Evolutionary conservation across 1,140 invertebrate species (phyloP), one percentile per base, ranked within the genome.

Genomic region (Cyphomyrmex costatus): DNA sequence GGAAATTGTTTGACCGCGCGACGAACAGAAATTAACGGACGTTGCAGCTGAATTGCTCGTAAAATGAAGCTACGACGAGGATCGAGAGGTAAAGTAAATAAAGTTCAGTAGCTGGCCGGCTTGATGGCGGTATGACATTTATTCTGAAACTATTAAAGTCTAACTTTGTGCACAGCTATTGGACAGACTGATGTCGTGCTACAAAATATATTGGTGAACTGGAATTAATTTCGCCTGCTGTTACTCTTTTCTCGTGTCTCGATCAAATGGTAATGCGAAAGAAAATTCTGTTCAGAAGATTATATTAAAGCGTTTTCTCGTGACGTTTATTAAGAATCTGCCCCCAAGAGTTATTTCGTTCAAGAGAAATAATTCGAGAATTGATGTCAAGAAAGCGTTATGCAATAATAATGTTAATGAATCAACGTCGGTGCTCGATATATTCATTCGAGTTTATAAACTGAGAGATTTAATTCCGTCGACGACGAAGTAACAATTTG

Each of bases 31-130:
- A 65, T 89, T 89, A 89, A 89, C 86, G 60, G 19, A 77, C 82
- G 86, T 88, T 85, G 86, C 87, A 90, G 86, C 82, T 91, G 90
- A 88, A 83, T 87, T 79, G 49, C 80, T 92, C 92, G 88, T 92
- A 93, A 93, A 93, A 87, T 86, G 85, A 42, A 80, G 85, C 89
- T 74, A 79, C 66, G 66, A 88, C 79, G 79, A 83, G 83, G 51
- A 89, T 58, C 61, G 76, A 61, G 83, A 56, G 56, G 70, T 74
- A 83, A 86, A 89, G 85, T 92, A 92, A 92, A 93, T 93, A 92
- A 93, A 92, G 79, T 92, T 93, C 86, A 89, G 68, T 86, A 85
- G 91, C 88, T 87, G 76, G 68, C 78, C 86, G 58, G 86, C 87
- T 89, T 91, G 85, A 86, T 77, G 87, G 24, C 70, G 79, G 49